Evolutionary conservation across 37 sponge, comb jelly and placozoan species (phyloP).

Genomic region (Bolinopsis microptera): DNA sequence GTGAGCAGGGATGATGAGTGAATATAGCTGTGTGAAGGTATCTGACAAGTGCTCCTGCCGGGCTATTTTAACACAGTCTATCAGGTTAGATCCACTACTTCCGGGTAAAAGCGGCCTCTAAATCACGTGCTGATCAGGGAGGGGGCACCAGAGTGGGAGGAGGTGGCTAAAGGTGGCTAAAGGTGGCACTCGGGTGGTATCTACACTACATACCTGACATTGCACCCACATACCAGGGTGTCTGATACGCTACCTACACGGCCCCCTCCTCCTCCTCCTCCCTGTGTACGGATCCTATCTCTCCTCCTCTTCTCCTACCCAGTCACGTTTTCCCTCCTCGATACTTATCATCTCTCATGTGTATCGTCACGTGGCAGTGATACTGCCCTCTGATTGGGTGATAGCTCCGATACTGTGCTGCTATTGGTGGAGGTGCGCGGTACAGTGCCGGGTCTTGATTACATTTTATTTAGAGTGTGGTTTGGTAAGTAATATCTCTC

Average conservation of each 20-base stretch:
- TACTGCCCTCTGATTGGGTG: slow-evolving; percentile 1
- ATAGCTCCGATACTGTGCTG: not conserved
- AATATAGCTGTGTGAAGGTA: not conserved
- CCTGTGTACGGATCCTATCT: not conserved
- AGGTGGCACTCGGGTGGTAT: not conserved
- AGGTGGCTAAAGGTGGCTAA: not conserved
- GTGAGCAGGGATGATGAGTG: not conserved
- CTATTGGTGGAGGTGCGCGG: not conserved
- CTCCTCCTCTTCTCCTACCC: not conserved
- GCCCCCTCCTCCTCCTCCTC: not conserved
- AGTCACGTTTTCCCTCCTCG: not conserved
- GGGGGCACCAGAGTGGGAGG: no score
- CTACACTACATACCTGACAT: not conserved
- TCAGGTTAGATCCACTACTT: not conserved
- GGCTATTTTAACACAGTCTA: not conserved
- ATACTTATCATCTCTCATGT: slow-evolving; percentile 13
- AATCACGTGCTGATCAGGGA: no score
- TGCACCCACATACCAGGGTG: not conserved
- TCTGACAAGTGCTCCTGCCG: not conserved
- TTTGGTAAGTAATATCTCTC: not conserved
- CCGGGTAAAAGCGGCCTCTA: not conserved
- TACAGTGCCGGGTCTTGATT: not conserved
- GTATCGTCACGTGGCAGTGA: not conserved
- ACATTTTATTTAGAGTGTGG: slow-evolving; percentile 37
- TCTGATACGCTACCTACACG: not conserved